Evolutionary conservation across 1,140 invertebrate genomes (phyloP).

Genomic region (Adelges cooleyi): DNA sequence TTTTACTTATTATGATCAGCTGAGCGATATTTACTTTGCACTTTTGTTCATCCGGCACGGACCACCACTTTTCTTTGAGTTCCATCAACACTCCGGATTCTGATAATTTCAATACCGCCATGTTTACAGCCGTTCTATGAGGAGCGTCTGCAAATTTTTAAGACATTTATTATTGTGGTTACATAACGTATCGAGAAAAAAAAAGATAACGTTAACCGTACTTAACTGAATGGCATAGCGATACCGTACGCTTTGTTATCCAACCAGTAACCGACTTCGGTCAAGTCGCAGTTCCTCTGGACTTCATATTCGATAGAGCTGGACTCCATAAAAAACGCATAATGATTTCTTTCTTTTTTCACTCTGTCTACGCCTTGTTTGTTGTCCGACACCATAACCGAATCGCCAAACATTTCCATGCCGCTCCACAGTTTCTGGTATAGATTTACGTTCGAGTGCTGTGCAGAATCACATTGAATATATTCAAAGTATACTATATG

Average conservation of each 20-base stretch:
- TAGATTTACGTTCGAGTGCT: conserved; percentile 54
- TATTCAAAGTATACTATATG: no score
- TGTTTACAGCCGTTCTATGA: conserved; percentile 58
- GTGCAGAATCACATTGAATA: background rate
- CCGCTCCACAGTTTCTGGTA: conserved; percentile 68
- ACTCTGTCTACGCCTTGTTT: conserved; percentile 78
- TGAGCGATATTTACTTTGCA: conserved; percentile 24
- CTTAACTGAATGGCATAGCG: conserved; percentile 55
- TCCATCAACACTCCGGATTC: conserved; percentile 63
- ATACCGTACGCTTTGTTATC: conserved; percentile 76
- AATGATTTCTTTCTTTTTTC: conserved; percentile 49
- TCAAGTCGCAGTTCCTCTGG: conserved; percentile 65
- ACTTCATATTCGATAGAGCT: conserved; percentile 67
- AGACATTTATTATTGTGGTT: background rate
- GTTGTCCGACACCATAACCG: conserved; percentile 68
- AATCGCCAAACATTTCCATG: conserved; percentile 68
- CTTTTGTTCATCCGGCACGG: conserved; percentile 39
- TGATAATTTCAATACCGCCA: conserved; percentile 64
- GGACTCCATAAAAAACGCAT: conserved; percentile 79
- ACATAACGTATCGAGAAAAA: no score
- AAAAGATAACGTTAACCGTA: background rate
- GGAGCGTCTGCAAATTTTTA: conserved; percentile 48
- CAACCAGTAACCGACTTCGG: conserved; percentile 61
- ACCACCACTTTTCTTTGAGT: conserved; percentile 83
- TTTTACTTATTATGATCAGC: no score